These are phyloP conservation scores for Buathra laborator DNA, from an alignment of 2,888 invertebrate species.

Conservation along the genomic window DNA sequence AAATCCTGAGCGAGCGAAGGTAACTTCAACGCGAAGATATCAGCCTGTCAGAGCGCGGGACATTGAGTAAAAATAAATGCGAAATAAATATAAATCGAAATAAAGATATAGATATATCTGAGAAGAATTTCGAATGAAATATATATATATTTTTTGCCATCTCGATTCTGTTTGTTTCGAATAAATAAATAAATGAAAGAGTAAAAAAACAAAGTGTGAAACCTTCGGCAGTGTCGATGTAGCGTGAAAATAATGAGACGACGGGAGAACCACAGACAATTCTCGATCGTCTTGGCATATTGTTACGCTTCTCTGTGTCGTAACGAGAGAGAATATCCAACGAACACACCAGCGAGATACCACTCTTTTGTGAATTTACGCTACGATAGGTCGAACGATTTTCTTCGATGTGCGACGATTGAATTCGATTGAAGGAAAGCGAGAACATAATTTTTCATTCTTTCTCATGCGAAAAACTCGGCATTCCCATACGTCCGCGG, in stretches of 20 bases:
- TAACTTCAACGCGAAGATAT: not conserved
- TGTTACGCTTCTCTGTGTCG: conserved; percentile 13
- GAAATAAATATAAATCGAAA: conserved; percentile 8
- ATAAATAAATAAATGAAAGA: not conserved
- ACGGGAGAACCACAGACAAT: conserved; percentile 17
- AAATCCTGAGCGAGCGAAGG: not conserved
- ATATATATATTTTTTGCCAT: conserved; percentile 2
- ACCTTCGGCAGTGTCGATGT: conserved; percentile 38
- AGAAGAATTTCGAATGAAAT: not conserved
- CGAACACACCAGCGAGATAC: not conserved
- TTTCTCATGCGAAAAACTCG: not conserved
- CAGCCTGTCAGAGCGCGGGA: not conserved
- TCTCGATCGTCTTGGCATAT: conserved; percentile 15
- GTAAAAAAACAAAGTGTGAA: conserved; percentile 13
- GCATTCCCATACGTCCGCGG: not conserved
- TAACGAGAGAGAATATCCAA: conserved; percentile 43
- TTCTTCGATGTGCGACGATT: not conserved
- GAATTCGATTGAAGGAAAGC: conserved; percentile 23
- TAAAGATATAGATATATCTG: not conserved
- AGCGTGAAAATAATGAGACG: conserved; percentile 64
- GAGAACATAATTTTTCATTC: conserved; percentile 9
- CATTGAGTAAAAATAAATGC: not conserved
- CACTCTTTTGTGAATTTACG: conserved; percentile 22
- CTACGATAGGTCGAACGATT: conserved; percentile 3
- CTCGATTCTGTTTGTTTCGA: conserved; percentile 14